Conservation (phyloP, 2,113 vertebrate genomes). For the Caranx melampygus region DNA sequence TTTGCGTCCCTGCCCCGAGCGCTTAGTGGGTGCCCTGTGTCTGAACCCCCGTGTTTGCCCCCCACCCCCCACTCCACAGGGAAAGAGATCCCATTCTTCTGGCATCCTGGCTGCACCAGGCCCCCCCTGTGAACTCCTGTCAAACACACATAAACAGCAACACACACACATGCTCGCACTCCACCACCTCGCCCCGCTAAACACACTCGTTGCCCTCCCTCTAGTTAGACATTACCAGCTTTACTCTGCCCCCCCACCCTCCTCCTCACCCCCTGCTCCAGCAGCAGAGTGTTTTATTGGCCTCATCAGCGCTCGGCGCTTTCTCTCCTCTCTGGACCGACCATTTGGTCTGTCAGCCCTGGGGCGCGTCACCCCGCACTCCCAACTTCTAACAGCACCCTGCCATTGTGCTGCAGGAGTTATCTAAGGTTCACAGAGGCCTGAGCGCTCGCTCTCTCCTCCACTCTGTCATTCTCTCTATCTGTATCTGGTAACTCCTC, state of each 20-base stretch:
- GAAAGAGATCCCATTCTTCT: conserved; percentile 70
- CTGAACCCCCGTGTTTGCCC: conserved; percentile 68
- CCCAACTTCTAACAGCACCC: conserved; percentile 49
- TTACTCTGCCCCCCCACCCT: conserved; percentile 21
- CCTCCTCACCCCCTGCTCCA: conserved; percentile 38
- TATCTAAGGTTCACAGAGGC: conserved; percentile 57
- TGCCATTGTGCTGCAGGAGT: conserved; percentile 64
- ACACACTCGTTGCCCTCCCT: conserved; percentile 62
- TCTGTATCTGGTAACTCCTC: conserved; percentile 15
- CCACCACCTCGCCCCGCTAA: conserved; percentile 51
- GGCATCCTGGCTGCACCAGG: conserved; percentile 63
- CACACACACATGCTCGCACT: conserved; percentile 38
- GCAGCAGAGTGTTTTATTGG: conserved; percentile 70
- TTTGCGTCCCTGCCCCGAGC: conserved; percentile 61
- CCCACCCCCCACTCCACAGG: conserved; percentile 54
- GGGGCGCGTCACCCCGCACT: conserved; percentile 51
- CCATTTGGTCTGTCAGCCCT: conserved; percentile 66
- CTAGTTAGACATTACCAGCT: conserved; percentile 80
- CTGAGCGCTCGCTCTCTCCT: not conserved
- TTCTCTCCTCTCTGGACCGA: conserved; percentile 53
- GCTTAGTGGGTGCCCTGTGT: conserved; percentile 65
- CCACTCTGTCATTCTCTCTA: conserved; percentile 8
- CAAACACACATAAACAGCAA: conserved; percentile 57
- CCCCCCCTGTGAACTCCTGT: conserved; percentile 70
- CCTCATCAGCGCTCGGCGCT: conserved; percentile 56